These are phyloP conservation scores for Poeciliopsis infans DNA, from an alignment of 2,797 vertebrate genomes.

Conservation along the genomic window DNA sequence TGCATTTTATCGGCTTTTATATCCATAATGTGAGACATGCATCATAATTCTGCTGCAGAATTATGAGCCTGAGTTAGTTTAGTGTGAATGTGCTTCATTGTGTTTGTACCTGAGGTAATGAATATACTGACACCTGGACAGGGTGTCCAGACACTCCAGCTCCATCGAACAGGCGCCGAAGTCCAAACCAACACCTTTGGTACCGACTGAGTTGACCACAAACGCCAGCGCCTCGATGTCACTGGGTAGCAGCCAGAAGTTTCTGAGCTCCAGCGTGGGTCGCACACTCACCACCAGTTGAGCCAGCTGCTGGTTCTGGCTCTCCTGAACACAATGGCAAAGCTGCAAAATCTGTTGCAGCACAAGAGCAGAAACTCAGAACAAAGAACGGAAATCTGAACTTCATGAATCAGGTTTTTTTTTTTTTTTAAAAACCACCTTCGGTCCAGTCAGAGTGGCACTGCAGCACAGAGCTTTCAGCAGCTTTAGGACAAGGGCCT, in stretches of 20 bases:
- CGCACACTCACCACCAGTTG: constrained; percentile 64
- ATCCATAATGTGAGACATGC: no score
- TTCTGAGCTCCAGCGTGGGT: constrained; percentile 84
- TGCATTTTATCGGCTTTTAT: no score
- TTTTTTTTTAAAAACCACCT: constrained; percentile 52
- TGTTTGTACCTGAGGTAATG: constrained; percentile 84
- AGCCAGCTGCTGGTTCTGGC: constrained; percentile 80
- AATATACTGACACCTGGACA: constrained; percentile 81
- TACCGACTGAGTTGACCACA: constrained; percentile 75
- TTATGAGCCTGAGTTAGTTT: background rate
- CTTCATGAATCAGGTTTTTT: background rate
- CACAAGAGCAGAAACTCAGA: background rate
- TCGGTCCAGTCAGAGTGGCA: constrained; percentile 85
- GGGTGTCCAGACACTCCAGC: constrained; percentile 80
- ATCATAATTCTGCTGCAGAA: no score
- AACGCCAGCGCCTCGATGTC: constrained; percentile 86
- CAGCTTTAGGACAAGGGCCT: constrained; percentile 74
- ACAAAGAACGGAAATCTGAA: background rate
- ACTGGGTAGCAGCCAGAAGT: constrained; percentile 80
- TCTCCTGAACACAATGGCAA: constrained; percentile 87
- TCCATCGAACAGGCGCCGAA: constrained; percentile 89
- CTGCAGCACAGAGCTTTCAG: constrained; percentile 77
- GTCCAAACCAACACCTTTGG: constrained; percentile 75
- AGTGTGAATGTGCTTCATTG: background rate
- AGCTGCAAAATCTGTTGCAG: constrained; percentile 80